phyloP scores from a whole-genome alignment of 2,113 vertebrate genomes.

The Taurulus bubalis region DNA sequence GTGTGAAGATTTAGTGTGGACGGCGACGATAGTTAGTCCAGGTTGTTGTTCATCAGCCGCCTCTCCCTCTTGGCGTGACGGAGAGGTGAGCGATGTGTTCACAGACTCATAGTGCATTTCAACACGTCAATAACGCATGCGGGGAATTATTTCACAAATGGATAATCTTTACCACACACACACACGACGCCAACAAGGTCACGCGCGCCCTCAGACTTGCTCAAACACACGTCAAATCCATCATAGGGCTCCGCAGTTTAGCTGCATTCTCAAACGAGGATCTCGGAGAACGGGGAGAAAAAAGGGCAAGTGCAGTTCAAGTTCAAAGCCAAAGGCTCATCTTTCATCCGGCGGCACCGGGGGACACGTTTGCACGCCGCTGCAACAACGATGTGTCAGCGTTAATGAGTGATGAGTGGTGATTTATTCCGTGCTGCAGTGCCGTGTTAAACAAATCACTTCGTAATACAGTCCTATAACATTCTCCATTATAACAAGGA shows the following conservation, averaged over 20 bases:
- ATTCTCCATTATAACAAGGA: conserved; percentile 53
- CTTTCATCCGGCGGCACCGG: conserved; percentile 54
- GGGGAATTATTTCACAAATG: conserved; percentile 52
- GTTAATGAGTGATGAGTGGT: conserved; percentile 70
- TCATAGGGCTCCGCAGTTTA: conserved; percentile 54
- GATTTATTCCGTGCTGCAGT: conserved; percentile 65
- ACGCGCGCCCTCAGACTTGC: conserved; percentile 24
- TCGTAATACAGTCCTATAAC: conserved; percentile 53
- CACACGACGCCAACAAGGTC: conserved; percentile 52
- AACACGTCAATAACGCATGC: conserved; percentile 53
- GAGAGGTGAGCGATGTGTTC: background rate
- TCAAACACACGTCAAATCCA: conserved; percentile 56
- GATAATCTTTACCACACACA: conserved; percentile 55
- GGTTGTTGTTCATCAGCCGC: background rate
- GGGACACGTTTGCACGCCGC: conserved; percentile 54
- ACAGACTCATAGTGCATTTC: background rate
- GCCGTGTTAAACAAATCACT: conserved; percentile 66
- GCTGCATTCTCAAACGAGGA: conserved; percentile 52
- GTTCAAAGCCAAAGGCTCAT: conserved; percentile 71
- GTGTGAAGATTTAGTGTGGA: background rate
- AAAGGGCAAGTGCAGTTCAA: conserved; percentile 70
- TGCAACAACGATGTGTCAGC: conserved; percentile 59
- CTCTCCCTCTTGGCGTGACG: background rate
- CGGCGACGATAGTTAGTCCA: background rate
- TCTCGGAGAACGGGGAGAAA: conserved; percentile 25